Base-by-base conservation (phyloP, 1,140 invertebrate species). In the Bacillus rossius region DNA sequence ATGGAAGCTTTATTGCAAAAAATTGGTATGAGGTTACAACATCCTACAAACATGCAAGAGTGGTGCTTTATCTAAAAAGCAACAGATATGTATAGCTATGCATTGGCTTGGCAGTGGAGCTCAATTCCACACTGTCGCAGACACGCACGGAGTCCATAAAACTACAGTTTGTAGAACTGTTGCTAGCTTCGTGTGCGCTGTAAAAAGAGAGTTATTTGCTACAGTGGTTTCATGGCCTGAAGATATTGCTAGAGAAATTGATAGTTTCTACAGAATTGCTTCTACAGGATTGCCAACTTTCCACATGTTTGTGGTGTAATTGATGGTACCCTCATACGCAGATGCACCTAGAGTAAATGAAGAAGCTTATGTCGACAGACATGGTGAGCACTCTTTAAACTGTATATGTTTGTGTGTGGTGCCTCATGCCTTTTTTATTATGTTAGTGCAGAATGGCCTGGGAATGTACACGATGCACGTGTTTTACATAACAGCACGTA, bases 91-190 rank as follows among this genome's bases (percentile, higher is more conserved):
- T 22, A 34, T 34, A 34, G 29, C 29, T 34, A 7, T 34, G 29
- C 29, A 34, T 34, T 34, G 29, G 29, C 29, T 34, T 34, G 29
- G 29, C 29, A 34, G 29, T 34, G 29, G 29, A 10, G 29, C 29
- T 34, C 29, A 34, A 43, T 64, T 61, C 19, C 57, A 61, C 38
- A 7, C 13, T 13, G 40, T 65, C 40, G 65, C 40, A 13, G 64
- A 61, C 43, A 59, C 55, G 40, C 65, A 67, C 52, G 59, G 59
- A 14, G 38, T 68, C 17, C 17, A n/a, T 7, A 68, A 68, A 50
- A 29, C 64, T 20, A 67, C 60, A n/a, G 62, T 66, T 22, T 64
- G 59, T 40, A 25, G 60, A 41, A n/a, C 41, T 23, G 23, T 67
- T n/a, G 47, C 55, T 26, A 43, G 42, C n/a, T 57, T 65, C 2